Evolutionary conservation across 1,140 invertebrate genomes (phyloP).

Genomic region (Philotrypesis tridentata): DNA sequence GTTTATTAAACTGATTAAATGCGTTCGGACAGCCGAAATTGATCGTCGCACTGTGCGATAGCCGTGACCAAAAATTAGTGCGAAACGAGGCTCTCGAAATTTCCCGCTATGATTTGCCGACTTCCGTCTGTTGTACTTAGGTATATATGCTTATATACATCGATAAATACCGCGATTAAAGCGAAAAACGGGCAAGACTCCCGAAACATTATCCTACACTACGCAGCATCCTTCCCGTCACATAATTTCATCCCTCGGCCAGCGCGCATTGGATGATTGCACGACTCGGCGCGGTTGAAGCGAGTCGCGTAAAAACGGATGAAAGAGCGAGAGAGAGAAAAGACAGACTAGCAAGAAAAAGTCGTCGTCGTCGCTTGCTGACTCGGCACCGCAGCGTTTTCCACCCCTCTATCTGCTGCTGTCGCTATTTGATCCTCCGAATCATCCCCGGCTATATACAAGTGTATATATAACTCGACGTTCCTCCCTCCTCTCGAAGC

Average conservation of each 20-base stretch:
- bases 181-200: not conserved
- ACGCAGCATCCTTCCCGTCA: not conserved
- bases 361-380: conserved; percentile 32
- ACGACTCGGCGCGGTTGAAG: not conserved
- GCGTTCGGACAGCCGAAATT: not conserved
- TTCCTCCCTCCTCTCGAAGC: not conserved
- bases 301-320: conserved; percentile 22
- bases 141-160: not conserved
- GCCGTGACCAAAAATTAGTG: not conserved
- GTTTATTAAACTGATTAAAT: conserved; percentile 1
- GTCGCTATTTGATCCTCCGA: not conserved
- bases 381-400: conserved; percentile 15
- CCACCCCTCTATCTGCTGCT: not conserved
- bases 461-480: not conserved
- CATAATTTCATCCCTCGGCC: conserved; percentile 22
- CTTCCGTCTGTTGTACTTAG: not conserved
- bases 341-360: conserved; percentile 24
- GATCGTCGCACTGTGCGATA: not conserved
- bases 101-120: not conserved
- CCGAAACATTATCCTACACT: not conserved
- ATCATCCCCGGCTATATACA: not conserved
- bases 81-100: not conserved
- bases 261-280: conserved; percentile 8
- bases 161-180: not conserved
- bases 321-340: not conserved